phyloP scores from a whole-genome alignment of 35 echinoderm and acorn worm genomes.

The Ophioderma brevispina region DNA sequence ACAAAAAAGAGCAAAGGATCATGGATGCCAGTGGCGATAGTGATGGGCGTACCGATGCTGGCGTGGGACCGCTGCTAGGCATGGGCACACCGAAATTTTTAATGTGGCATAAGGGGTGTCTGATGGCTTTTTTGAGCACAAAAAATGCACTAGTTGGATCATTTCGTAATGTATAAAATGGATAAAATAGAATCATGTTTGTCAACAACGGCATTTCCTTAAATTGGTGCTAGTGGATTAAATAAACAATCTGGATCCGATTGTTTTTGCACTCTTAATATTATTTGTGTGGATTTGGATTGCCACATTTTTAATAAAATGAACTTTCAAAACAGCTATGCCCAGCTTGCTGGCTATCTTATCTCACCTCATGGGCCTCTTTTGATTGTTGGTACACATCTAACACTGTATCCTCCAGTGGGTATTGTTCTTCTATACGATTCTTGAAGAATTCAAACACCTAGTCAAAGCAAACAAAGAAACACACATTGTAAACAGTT shows the following conservation, averaged over 20 bases:
- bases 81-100: too few species aligned
- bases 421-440: conserved; percentile 85
- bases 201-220: too few species aligned
- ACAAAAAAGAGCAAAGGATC: too few species aligned
- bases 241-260: neutral
- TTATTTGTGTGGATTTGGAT: neutral
- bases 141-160: too few species aligned
- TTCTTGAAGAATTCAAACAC: conserved; percentile 83
- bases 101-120: too few species aligned
- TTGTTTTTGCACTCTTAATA: neutral
- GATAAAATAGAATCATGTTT: too few species aligned
- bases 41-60: too few species aligned
- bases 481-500: too few species aligned
- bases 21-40: too few species aligned
- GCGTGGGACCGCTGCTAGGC: too few species aligned
- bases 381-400: conserved; percentile 80
- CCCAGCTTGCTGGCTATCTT: neutral
- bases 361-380: conserved; percentile 84
- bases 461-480: neutral
- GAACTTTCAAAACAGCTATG: neutral
- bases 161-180: too few species aligned
- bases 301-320: neutral
- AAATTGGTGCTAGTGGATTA: neutral
- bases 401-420: conserved; percentile 54
- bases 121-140: too few species aligned